Evolutionary conservation across 1,140 invertebrate genomes (phyloP), one percentile per base, ranked within the genome.

Genomic region (Procambarus virginalis): DNA sequence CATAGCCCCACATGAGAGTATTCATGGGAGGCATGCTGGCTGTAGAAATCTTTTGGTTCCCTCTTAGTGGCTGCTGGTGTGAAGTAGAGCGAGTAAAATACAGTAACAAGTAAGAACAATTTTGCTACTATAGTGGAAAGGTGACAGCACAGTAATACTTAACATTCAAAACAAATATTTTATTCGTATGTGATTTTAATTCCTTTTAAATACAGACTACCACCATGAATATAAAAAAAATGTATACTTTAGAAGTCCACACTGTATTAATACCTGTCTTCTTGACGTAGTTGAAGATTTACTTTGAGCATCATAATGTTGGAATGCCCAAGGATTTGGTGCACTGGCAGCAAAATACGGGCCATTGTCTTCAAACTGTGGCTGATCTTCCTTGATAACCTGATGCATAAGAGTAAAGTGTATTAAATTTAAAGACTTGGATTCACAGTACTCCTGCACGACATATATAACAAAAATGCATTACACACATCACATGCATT

Each of bases 311-410:
- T 92, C 92, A 49, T 85, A 90, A 12, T 8, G 8, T 8, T 8
- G 51, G 8, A 17, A 64, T 76, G 58, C 70, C 89, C 89, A 90
- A 64, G 82, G 86, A 45, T 51, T 86, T 17, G 58, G 9, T n/a
- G 75, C 48, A 14, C 45, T 55, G 6, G 86, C 70, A 76, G 46
- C 51, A 64, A 91, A 87, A 0, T 78, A 46, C 8, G 89, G 89
- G 8, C 68, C 73, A 34, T 55, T 14, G 3, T 91, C 92, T 6
- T 92, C 92, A 87, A 92, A 91, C 68, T 92, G 92, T 34, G 89
- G 89, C 84, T 92, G 92, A 64, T 92, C 92, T 79, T 92, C 92
- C 49, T 92, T 92, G 85, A 92, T 92, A n/a, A 91, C 89, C 92
- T 92, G 83, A 22, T 4, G 10, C 60, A 20, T 3, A 49, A 49